Percentiles rank a stretch among this genome's conserved stretches.
Evolutionary conservation across 2,888 invertebrate species (phyloP).

Genomic region (Bellardia pandia): DNA sequence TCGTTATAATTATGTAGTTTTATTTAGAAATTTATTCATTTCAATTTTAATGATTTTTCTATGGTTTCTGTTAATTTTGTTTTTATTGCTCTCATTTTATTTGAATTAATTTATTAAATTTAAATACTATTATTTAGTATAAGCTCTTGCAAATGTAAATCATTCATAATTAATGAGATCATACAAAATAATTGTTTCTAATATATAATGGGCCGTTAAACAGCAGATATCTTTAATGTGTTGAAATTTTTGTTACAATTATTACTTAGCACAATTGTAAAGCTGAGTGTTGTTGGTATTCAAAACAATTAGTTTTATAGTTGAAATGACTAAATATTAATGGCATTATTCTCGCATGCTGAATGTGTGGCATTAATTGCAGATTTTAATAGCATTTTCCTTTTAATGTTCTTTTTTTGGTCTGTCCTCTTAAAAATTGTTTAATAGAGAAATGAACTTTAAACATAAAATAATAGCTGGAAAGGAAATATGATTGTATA

Average conservation of each 20-base stretch:
- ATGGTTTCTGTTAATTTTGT: not conserved
- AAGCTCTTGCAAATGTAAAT: not conserved
- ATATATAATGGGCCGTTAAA: slow-evolving; percentile 5
- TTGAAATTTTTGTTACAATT: not conserved
- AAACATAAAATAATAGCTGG: slow-evolving; percentile 53
- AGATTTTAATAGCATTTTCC: not conserved
- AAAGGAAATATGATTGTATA: slow-evolving; percentile 32
- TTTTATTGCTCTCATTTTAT: too few relatives aligned
- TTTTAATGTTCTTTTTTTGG: not conserved
- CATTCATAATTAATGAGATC: not conserved
- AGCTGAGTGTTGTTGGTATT: not conserved
- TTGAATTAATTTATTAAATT: too few relatives aligned
- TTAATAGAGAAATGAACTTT: slow-evolving; percentile 10
- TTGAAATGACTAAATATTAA: not conserved
- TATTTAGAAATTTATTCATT: not conserved
- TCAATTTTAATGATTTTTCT: not conserved
- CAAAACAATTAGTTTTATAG: slow-evolving; percentile 22
- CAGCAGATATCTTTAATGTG: not conserved
- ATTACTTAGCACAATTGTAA: too few relatives aligned
- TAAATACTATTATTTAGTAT: not conserved
- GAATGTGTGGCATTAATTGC: slow-evolving; percentile 2
- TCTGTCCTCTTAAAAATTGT: not conserved
- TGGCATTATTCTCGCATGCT: not conserved
- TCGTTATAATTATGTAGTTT: too few relatives aligned
- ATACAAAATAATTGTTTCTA: not conserved